Percentiles rank a stretch among this genome's conserved stretches.
Conservation (phyloP, 2,797 vertebrate species). For the Melanotaenia maccullochi region DNA sequence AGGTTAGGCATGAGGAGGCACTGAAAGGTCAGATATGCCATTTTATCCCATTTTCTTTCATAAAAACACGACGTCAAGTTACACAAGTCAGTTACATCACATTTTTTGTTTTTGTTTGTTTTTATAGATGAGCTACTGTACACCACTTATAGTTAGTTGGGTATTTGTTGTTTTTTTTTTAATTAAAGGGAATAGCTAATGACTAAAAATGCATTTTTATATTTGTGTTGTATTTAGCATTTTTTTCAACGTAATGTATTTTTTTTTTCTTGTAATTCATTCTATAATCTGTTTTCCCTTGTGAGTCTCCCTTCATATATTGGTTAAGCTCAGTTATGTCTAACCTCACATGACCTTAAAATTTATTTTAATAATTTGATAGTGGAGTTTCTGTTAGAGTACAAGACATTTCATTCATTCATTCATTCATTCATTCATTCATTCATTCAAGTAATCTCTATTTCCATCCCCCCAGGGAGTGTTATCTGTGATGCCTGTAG, state of each 20-base stretch:
- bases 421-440: background rate
- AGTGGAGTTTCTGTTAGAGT: background rate
- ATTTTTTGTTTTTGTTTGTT: too few species aligned
- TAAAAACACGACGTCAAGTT: background rate
- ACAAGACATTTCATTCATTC: background rate
- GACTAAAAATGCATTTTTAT: background rate
- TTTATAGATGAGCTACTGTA: too few species aligned
- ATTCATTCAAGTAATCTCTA: constrained; percentile 7
- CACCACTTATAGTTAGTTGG: too few species aligned
- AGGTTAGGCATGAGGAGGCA: constrained; percentile 67
- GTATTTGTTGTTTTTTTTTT: too few species aligned
- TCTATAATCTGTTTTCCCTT: background rate
- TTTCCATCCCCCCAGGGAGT: constrained; percentile 56
- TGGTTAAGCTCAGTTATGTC: too few species aligned
- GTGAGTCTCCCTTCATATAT: too few species aligned
- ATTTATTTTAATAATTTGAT: background rate
- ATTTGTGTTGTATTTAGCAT: background rate
- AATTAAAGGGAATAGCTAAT: too few species aligned
- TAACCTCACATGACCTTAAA: background rate
- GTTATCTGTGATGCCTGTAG: constrained; percentile 83
- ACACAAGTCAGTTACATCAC: too few species aligned
- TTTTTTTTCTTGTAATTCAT: too few species aligned
- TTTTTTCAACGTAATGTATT: background rate
- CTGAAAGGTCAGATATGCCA: constrained; percentile 66
- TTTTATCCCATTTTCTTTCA: background rate